These are phyloP conservation scores for Pygoscelis antarcticus DNA, from an alignment of 2,113 vertebrate genomes.

Conservation along the genomic window DNA sequence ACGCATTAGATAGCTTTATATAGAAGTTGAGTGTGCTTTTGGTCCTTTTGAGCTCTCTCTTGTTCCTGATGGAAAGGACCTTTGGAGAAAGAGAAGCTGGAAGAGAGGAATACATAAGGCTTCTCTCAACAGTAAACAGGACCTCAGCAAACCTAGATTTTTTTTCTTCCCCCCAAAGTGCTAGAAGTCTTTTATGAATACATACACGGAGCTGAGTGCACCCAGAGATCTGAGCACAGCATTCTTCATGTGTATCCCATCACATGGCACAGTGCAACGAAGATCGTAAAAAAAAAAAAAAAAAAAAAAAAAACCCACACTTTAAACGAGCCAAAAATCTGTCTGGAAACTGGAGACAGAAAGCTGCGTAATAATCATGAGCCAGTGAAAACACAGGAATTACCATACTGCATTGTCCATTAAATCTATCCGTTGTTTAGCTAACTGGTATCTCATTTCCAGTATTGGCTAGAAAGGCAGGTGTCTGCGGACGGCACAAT, in stretches of 20 bases:
- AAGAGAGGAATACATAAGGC: neutral
- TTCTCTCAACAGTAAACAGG: neutral
- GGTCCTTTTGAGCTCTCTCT: neutral
- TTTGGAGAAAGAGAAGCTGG: neutral
- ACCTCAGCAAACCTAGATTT: neutral
- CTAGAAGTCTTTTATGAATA: neutral
- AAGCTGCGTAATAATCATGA: neutral
- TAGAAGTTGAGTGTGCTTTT: neutral
- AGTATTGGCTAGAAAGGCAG: neutral
- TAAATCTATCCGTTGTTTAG: neutral
- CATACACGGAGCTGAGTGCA: neutral
- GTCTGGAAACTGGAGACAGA: neutral
- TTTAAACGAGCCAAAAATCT: neutral
- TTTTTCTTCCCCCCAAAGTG: neutral
- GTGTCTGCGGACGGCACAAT: neutral
- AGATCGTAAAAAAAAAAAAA: neutral
- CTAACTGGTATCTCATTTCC: neutral
- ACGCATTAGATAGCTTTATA: neutral
- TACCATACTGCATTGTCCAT: neutral
- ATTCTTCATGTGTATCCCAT: neutral
- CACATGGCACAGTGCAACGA: rapidly evolving
- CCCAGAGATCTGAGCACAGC: neutral
- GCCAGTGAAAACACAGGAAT: conserved; percentile 5
- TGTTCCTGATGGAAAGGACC: neutral
- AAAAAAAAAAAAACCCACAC: no score